Evolutionary conservation across 2,888 invertebrate species (phyloP), one percentile per base, ranked within the genome.

Genomic region (Drosophila peninsularis): DNA sequence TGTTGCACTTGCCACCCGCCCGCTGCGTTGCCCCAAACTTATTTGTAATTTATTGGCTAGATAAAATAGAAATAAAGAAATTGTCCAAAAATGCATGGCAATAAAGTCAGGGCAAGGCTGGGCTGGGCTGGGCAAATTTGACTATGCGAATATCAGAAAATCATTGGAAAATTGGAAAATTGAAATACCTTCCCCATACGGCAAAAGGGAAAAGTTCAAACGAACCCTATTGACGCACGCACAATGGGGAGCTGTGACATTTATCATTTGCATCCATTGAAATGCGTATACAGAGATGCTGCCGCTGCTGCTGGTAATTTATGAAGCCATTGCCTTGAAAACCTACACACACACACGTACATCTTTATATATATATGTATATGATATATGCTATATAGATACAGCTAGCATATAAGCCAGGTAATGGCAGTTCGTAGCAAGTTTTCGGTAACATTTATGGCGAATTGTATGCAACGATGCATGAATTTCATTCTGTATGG

Each of bases 401-500:
- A 69, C 36, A 65, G 52, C 37, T 45, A 53, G 44, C 32, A 45
- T 50, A 47, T 66, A 55, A 78, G 75, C 49, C 75, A 78, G 75
- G 79, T 76, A 76, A 74, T 75, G 78, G 75, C 75, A 74, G 75
- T 70, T 78, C 53, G 79, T 73, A 72, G 73, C 72, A 76, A 82
- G 79, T 70, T 81, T 47, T 83, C 75, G 60, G 85, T 73, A 73
- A 88, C 82, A 81, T 85, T 86, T 80, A 86, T 80, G 86, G 71
- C 86, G 81, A 80, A 88, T 88, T 83, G 83, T 71, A 83, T 71
- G 78, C 86, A 88, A 63, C 81, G 87, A 88, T 88, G 88, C 86
- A 83, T 83, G 70, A 88, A 86, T 83, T 83, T 83, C 72, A 83
- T 80, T 88, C 88, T 74, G 58, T 64, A 47, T 39, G 37, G 41